Evolutionary conservation across 2,113 vertebrate species (phyloP).

Genomic region (Mesoclemmys tuberculata): DNA sequence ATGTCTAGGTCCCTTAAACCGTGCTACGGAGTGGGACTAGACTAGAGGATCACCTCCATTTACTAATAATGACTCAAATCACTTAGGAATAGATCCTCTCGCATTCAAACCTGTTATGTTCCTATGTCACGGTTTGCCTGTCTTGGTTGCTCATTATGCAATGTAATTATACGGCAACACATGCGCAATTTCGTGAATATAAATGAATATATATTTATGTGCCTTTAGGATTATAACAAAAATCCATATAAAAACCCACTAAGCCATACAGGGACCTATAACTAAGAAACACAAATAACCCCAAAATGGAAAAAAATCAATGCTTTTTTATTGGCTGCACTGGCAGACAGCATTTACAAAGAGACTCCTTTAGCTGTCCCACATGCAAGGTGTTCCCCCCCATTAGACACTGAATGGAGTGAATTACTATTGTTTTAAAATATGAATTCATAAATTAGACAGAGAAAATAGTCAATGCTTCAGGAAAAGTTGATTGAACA

Average conservation of each 20-base stretch:
- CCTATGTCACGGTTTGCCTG: not conserved
- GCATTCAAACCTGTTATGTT: not conserved
- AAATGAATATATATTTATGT: not conserved
- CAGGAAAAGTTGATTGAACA: too few species aligned
- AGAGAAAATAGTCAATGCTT: too few species aligned
- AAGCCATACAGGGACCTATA: not conserved
- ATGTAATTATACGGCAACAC: not conserved
- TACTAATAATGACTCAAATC: not conserved
- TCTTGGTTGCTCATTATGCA: not conserved
- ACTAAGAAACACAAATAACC: not conserved
- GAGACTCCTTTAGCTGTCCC: not conserved
- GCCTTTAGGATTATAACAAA: not conserved
- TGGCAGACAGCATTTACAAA: not conserved
- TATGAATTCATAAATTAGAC: too few species aligned
- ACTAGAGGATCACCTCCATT: not conserved
- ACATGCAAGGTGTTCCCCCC: not conserved
- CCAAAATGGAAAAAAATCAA: not conserved
- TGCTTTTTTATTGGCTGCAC: not conserved
- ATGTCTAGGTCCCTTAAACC: not conserved
- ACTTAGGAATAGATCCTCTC: not conserved
- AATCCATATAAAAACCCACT: not conserved
- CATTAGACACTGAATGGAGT: too few species aligned
- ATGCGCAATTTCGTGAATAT: not conserved
- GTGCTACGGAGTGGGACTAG: not conserved
- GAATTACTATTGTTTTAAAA: too few species aligned